Percentiles rank a stretch among this genome's conserved stretches.
Conservation (phyloP, 2,113 vertebrate species). For the Microcebus griseorufus region DNA sequence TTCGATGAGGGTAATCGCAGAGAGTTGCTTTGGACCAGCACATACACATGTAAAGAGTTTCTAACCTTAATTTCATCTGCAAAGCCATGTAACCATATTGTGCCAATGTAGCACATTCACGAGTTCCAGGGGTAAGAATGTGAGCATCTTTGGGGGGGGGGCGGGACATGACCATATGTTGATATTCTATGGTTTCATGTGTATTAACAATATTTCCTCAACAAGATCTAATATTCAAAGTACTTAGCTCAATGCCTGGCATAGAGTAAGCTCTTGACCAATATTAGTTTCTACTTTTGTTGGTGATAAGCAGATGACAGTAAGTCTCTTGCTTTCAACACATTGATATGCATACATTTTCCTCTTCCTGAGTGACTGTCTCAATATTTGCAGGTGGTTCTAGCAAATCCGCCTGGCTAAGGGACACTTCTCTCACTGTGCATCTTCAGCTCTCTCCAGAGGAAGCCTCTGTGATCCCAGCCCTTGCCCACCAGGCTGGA, state of each 20-base stretch:
- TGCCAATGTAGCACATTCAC: background rate
- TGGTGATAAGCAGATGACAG: background rate
- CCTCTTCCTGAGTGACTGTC: background rate
- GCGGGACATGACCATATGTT: background rate
- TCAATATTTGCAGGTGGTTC: background rate
- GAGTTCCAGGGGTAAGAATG: background rate
- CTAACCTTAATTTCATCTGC: background rate
- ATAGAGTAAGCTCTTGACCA: background rate
- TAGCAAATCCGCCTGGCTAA: background rate
- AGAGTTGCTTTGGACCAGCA: background rate
- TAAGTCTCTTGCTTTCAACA: background rate
- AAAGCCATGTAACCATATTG: background rate
- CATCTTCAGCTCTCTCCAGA: background rate
- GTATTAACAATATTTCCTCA: background rate
- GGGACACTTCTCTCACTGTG: background rate
- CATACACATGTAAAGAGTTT: background rate
- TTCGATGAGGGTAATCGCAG: background rate
- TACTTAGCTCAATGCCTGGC: background rate
- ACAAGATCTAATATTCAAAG: background rate
- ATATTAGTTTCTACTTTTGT: background rate
- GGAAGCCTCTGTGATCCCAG: background rate
- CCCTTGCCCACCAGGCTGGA: background rate
- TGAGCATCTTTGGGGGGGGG: background rate
- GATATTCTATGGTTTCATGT: background rate
- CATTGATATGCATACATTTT: background rate